Evolutionary conservation across 1,140 invertebrate species (phyloP), one percentile per base, ranked within the genome.

Genomic region (Pachyrhynchus sulphureomaculatus): DNA sequence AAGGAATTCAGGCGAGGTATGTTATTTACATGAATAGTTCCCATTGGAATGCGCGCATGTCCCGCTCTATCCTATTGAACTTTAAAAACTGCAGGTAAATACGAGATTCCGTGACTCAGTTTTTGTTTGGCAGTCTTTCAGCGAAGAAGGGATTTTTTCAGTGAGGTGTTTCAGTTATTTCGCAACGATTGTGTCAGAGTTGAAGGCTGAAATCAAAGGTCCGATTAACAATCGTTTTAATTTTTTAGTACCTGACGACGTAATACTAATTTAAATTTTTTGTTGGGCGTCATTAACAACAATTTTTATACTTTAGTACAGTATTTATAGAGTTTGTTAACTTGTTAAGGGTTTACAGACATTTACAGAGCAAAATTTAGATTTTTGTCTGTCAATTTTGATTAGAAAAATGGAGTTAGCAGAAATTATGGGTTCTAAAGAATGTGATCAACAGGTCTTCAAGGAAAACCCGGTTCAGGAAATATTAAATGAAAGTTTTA

Each of bases 91-190:
- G 9, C 41, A 44, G 41, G 41, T 44, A 23, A 44, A 44, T 20
- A 18, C 41, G 41, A 44, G 41, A 44, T 44, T 44, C 41, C 41
- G 9, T 44, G 41, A 44, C 41, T 44, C 41, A 44, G 41, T 44
- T 44, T 44, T 44, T 44, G 41, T 44, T 44, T 44, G 41, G 41
- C 20, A 6, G 8, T 44, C 41, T 23, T 44, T 44, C 41, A 23
- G 15, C 41, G 4, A 44, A 18, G 17, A 18, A 23, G 15, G 9
- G 6, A 44, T 10, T 44, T 39, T 44, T 18, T 13, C 36, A 39
- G 13, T 6, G 8, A 18, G 36, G 10, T 39, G 5, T 39, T 39
- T 18, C 17, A 18, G n/a, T 17, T 39, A 5, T 39, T 18, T 39
- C 3, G 17, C 36, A 6, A n/a, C n/a, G 10, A 17, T 39, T n/a